phyloP scores from a whole-genome alignment of 2,888 invertebrate species.

The Seira sanloemensis region DNA sequence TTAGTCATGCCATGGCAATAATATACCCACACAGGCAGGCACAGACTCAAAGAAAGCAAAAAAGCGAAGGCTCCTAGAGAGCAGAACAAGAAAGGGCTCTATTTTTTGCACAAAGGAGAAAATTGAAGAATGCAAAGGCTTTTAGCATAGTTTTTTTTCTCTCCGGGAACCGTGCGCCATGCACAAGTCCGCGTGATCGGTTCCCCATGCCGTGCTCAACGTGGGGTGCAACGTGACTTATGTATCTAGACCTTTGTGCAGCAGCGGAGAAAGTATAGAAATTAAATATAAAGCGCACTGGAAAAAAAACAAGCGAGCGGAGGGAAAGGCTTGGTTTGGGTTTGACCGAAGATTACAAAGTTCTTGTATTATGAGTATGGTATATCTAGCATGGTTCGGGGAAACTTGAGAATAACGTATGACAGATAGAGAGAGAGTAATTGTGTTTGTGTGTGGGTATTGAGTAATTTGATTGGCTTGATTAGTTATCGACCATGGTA shows the following conservation, averaged over 20 bases:
- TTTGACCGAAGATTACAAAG: background rate
- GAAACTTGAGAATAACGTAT: no score
- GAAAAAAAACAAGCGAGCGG: background rate
- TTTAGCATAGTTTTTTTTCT: background rate
- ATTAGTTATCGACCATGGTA: no score
- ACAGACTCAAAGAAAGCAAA: no score
- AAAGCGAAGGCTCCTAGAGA: background rate
- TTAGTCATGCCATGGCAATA: no score
- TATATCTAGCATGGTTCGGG: no score
- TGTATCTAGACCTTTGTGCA: background rate
- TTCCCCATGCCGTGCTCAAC: constrained; percentile 25
- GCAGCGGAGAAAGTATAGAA: background rate
- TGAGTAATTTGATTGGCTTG: no score
- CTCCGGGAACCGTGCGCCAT: constrained; percentile 18
- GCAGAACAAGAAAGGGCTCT: background rate
- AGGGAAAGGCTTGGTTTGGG: background rate
- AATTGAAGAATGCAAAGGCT: no score
- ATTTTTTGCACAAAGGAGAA: no score
- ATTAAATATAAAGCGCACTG: background rate
- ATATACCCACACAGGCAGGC: no score
- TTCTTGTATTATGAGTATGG: background rate
- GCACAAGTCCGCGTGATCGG: constrained; percentile 41
- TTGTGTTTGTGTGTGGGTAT: no score
- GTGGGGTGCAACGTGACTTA: constrained; percentile 44
- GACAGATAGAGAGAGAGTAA: no score